phyloP scores from a whole-genome alignment of 2,797 vertebrate species.

The Echeneis naucrates region DNA sequence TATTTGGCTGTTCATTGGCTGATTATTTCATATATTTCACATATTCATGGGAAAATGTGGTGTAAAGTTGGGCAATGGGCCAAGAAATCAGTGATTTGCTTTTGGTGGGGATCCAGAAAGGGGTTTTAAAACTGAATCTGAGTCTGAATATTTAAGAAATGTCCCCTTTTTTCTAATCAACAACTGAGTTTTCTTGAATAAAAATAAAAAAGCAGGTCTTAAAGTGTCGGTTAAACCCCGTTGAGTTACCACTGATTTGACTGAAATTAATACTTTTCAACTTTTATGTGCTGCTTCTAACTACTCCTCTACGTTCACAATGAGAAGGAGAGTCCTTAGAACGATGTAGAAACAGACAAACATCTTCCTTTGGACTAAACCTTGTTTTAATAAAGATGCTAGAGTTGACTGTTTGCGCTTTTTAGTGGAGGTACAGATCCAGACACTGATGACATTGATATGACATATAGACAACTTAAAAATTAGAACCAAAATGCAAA shows the following conservation, averaged over 20 bases:
- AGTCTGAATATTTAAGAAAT: not conserved
- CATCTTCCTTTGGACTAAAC: not conserved
- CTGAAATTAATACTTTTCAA: not conserved
- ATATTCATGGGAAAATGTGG: not conserved
- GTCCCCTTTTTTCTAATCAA: not conserved
- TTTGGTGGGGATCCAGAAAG: slow-evolving; percentile 2
- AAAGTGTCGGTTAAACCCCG: not conserved
- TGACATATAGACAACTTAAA: slow-evolving; percentile 1
- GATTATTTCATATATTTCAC: slow-evolving; percentile 1
- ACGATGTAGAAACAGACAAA: not conserved
- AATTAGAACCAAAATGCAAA: slow-evolving; percentile 20
- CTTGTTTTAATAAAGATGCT: too few relatives aligned
- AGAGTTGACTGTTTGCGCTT: not conserved
- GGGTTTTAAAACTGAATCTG: not conserved
- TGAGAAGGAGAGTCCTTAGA: too few relatives aligned
- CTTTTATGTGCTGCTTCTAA: not conserved
- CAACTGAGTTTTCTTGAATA: not conserved
- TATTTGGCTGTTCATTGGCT: slow-evolving; percentile 6
- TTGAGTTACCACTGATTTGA: not conserved
- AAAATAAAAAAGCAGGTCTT: not conserved
- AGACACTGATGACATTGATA: not conserved
- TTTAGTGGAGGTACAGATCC: not conserved
- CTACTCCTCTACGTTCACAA: too few relatives aligned
- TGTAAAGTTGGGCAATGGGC: not conserved
- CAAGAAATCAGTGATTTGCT: slow-evolving; percentile 2